Evolutionary conservation across 1,140 invertebrate genomes (phyloP), one percentile per base, ranked within the genome.

Genomic region (Nixonia krombeini): DNA sequence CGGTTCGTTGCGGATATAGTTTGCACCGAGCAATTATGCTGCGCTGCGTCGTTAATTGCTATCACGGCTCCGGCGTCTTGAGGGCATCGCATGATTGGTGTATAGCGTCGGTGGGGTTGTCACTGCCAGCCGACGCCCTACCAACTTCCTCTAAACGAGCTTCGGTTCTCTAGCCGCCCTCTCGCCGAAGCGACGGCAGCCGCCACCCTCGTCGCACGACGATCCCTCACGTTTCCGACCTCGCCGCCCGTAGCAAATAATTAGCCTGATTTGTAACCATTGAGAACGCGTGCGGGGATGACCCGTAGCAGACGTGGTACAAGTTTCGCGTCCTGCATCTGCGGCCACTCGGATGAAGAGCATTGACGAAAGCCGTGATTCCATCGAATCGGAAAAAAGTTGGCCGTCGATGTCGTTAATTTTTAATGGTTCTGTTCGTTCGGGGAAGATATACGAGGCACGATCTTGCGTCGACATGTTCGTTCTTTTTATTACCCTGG

Each of bases 241-340:
- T 35, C 44, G 16, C 9, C 46, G 16, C n/a, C 41, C 58, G 46
- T 28, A 21, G 38, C 64, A 63, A 59, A 71, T 67, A 71, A 67
- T 71, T 67, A 71, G 69, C 58, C 63, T 67, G 63, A 71, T 71
- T 71, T 64, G 69, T 67, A 56, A 50, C 68, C 37, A 70, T 70
- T 53, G 35, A 53, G 40, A 57, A 41, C 52, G 50, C 68, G 62
- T 53, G 52, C 53, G 53, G 50, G 37, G 64, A 49, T 57, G 57
- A 68, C 55, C 56, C 45, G 46, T 38, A 23, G 45, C 63, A 42
- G 16, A n/a, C n/a, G n/a, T n/a, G n/a, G n/a, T n/a, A n/a, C n/a
- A n/a, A n/a, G n/a, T n/a, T n/a, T n/a, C n/a, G n/a, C n/a, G n/a
- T n/a, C n/a, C n/a, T n/a, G n/a, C n/a, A n/a, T n/a, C n/a, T n/a